Evolutionary conservation across 2,113 vertebrate genomes (phyloP).

Genomic region (Steatornis caripensis): DNA sequence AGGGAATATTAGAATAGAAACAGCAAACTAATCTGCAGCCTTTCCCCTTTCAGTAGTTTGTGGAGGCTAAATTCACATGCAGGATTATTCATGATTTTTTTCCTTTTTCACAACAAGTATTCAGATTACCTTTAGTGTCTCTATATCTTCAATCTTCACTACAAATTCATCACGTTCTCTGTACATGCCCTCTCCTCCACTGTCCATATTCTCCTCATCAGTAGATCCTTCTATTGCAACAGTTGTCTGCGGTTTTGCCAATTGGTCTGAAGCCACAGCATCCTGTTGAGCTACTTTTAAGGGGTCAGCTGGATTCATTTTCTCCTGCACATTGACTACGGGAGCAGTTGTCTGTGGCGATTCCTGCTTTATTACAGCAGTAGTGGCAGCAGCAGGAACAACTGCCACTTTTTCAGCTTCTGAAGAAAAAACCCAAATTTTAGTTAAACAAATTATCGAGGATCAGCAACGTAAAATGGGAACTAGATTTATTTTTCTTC

Average conservation of each 20-base stretch:
- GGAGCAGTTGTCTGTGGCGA: conserved; percentile 58
- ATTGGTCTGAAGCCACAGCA: conserved; percentile 68
- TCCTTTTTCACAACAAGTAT: background rate
- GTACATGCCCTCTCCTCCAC: conserved; percentile 96
- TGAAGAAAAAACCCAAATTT: conserved; percentile 52
- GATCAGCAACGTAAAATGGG: background rate
- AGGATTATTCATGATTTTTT: background rate
- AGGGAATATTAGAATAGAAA: background rate
- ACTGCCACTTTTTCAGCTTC: conserved; percentile 52
- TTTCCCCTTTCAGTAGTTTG: background rate
- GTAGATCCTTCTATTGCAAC: conserved; percentile 92
- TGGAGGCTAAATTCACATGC: background rate
- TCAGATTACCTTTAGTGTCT: conserved; percentile 85
- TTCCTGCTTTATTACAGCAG: conserved; percentile 73
- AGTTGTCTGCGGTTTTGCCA: conserved; percentile 78
- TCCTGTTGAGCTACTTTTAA: conserved; percentile 67
- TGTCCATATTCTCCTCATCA: conserved; percentile 91
- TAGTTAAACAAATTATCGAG: background rate
- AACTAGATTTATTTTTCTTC: background rate
- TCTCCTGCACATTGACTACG: conserved; percentile 64
- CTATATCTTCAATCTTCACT: conserved; percentile 95
- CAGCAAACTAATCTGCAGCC: background rate
- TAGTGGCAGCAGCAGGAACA: background rate
- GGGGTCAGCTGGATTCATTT: conserved; percentile 55
- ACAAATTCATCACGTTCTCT: conserved; percentile 97